phyloP scores from a whole-genome alignment of 35 echinoderm and acorn worm species.

The Eucidaris tribuloides region DNA sequence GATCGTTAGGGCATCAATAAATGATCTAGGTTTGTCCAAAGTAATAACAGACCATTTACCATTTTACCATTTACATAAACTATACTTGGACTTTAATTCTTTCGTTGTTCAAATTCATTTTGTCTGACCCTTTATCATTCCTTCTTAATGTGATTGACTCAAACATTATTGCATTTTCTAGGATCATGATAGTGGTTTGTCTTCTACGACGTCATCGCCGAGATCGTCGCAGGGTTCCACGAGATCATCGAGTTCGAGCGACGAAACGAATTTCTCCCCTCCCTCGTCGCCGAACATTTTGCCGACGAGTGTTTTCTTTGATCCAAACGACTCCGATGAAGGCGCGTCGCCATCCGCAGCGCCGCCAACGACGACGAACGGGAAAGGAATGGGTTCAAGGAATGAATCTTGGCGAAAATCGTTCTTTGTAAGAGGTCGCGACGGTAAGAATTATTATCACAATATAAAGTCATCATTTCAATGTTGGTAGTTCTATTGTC shows the following conservation, averaged over 20 bases:
- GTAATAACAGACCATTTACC: too few species aligned
- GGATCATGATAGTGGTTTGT: background rate
- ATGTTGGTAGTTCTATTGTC: too few species aligned
- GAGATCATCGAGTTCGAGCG: background rate
- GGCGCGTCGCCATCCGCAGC: background rate
- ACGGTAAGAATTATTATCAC: background rate
- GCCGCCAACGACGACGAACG: background rate
- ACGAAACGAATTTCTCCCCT: background rate
- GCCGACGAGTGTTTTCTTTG: background rate
- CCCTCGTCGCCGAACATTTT: background rate
- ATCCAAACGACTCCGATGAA: background rate
- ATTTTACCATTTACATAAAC: too few species aligned
- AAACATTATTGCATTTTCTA: too few species aligned
- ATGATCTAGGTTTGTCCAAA: too few species aligned
- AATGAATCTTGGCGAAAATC: background rate
- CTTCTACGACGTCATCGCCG: background rate
- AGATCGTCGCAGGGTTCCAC: background rate
- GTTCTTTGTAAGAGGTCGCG: background rate
- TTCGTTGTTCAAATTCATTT: too few species aligned
- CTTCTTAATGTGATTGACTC: too few species aligned
- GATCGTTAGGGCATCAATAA: too few species aligned
- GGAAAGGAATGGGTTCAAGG: background rate
- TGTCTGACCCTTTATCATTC: too few species aligned
- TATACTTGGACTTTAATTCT: too few species aligned
- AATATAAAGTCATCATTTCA: too few species aligned